Base-by-base conservation (phyloP, 2,888 invertebrate genomes). In the Netelia melanura region DNA sequence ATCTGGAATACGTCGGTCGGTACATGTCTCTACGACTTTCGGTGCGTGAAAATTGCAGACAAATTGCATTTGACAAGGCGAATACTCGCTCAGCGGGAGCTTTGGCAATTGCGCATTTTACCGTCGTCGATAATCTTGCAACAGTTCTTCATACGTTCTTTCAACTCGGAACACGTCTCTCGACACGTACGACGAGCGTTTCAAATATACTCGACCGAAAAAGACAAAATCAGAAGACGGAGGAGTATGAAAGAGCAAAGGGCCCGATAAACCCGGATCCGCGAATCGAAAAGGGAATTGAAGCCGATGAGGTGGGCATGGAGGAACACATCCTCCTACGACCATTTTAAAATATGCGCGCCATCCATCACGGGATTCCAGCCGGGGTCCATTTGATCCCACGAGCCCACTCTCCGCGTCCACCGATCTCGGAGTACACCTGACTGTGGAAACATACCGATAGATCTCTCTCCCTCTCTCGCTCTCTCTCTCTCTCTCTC, bases 311-410 rank as follows among this genome's bases (percentile, higher is more conserved):
- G 86, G 81, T 79, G 83, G 78, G 76, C 65, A 68, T 38, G 65
- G 65, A 64, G 10, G 54, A 65, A 79, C 67, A 58, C 30, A 72
- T 74, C 81, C 86, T 81, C 77, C 77, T 38, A 38, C 62, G 83
- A 84, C 81, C 85, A 70, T 85, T 87, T 87, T 86, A 86, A 87
- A 87, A 87, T 87, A 87, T 87, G 86, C 87, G 86, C 82, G 84
- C 81, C 70, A 87, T 87, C 87, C 84, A 86, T 87, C 86, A 87
- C 86, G 82, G 81, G 82, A 87, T 86, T 86, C 86, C 84, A 85
- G 82, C 83, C 86, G 78, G 82, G 85, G 68, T 81, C 86, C 85
- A 88, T 87, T 88, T 88, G 86, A 87, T 86, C 85, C 83, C 79
- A 56, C 78, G 76, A 81, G 81, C 67, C 70, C 76, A 17, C 71